A percentile compares a stretch with the other conserved stretches of the same genome.
phyloP scores from a whole-genome alignment of 2,113 vertebrate genomes.

The Megaceryle maxima region DNA sequence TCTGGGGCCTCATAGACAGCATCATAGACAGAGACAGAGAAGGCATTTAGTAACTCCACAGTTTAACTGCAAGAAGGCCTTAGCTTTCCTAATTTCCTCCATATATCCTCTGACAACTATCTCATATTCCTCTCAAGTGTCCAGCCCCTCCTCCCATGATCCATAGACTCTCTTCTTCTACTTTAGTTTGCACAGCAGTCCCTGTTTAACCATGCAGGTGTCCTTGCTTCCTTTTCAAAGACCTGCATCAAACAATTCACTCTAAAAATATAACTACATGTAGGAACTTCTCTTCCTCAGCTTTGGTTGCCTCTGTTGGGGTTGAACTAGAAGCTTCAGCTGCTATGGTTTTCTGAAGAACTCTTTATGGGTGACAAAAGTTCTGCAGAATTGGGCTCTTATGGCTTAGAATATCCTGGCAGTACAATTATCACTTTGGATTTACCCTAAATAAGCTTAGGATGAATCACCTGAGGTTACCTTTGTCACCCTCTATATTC shows the following conservation, averaged over 20 bases:
- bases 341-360: neutral
- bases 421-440: neutral
- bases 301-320: neutral
- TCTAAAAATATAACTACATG: neutral
- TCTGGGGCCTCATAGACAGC: no score
- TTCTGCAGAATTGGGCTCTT: neutral
- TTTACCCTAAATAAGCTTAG: neutral
- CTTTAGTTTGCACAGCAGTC: no score
- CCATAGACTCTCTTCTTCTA: no score
- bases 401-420: neutral
- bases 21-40: no score
- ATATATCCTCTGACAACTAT: no score
- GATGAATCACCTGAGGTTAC: neutral
- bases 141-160: no score
- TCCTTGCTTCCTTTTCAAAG: neutral
- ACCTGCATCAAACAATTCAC: neutral
- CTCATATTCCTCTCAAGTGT: no score
- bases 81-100: no score
- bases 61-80: no score
- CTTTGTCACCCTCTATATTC: neutral
- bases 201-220: no score
- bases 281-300: neutral
- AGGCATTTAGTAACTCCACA: no score
- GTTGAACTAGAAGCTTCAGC: neutral
- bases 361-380: neutral